Evolutionary conservation across 2,888 invertebrate species (phyloP), one percentile per base, ranked within the genome.

Genomic region (Phyllotreta cruciferae): DNA sequence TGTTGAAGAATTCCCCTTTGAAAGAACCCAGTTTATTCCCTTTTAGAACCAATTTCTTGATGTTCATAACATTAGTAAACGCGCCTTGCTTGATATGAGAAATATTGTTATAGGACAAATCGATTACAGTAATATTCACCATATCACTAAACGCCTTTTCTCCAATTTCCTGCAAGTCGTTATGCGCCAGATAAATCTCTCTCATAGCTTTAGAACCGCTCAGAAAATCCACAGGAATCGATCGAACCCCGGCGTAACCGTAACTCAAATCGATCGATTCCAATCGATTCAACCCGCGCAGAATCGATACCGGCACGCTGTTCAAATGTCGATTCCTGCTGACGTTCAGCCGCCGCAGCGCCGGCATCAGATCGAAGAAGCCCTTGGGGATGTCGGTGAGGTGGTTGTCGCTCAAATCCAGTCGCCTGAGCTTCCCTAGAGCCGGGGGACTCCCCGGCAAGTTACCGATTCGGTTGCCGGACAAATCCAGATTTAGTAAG

Each of bases 1-100:
- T 92, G 70, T 92, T 91, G 77, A 94, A 93, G 77, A 90, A 89
- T 81, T 93, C 93, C 1, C 93, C 93, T 80, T 90, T 90, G 79
- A 94, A 93, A 0, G 90, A 89, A 39, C 85, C 89, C 68, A 94
- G 78, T 74, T 90, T 89, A 79, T 96, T 95, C 1, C 90, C 90
- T 72, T 86, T 87, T 5, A 95, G 78, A 67, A 88, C 87, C 56
- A 95, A 80, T 57, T 86, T 85, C 76, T 88, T 87, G 42, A 96
- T 85, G 63, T 89, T 88, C 83, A 90, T 88, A 0, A 93, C 85
- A 70, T 91, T 90, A 0, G 90, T 88, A 78, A 94, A 94, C 0
- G 92, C 88, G 0, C 88, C 88, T 13, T 88, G 88, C 60, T 89
- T 85, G 55, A 94, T 89, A 56, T 87, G 90, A 11, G 86, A 86